Evolutionary conservation across 2,113 vertebrate genomes (phyloP), one percentile per base, ranked within the genome.

Genomic region (Bufo bufo): DNA sequence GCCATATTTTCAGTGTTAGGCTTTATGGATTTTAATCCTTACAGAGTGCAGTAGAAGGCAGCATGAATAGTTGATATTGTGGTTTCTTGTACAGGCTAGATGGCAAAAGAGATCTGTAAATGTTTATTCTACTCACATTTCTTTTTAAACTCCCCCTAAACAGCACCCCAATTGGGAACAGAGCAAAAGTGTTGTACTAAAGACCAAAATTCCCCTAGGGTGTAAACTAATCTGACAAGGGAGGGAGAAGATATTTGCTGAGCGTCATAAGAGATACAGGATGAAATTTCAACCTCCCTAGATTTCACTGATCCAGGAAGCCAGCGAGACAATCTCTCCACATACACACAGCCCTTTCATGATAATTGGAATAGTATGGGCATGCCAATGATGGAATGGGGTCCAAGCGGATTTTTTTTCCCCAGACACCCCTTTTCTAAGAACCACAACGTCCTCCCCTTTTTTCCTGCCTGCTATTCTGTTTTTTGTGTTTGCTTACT

Each of bases 91-190:
- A 93, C 94, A 95, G 94, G 94, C 94, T 93, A 94, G 93, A 95
- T 95, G 96, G 95, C 95, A 96, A 95, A 95, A 95, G 93, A 94
- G 95, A 95, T 96, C 93, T 92, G 95, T 95, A 95, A 95, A 95
- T 96, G 96, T 96, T 96, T 95, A 95, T 95, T 95, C 94, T 95
- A 95, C 96, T 96, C 95, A 93, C 94, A 94, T 95, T 96, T 95
- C 94, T 96, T 93, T 94, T 93, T 93, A 94, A 95, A 95, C 82
- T 82, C 65, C 94, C 94, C 94, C 94, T 93, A 95, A 94, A 95
- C 94, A 94, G 94, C 90, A 84, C 94, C 95, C 95, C 93, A 94
- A 94, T 95, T 94, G 94, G 95, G 94, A 96, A 95, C 94, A 95
- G 95, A 95, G 95, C 91, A 94, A 95, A 94, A 94, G 95, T 95